phyloP scores from a whole-genome alignment of 1,140 invertebrate genomes.

The Pogonomyrmex barbatus region DNA sequence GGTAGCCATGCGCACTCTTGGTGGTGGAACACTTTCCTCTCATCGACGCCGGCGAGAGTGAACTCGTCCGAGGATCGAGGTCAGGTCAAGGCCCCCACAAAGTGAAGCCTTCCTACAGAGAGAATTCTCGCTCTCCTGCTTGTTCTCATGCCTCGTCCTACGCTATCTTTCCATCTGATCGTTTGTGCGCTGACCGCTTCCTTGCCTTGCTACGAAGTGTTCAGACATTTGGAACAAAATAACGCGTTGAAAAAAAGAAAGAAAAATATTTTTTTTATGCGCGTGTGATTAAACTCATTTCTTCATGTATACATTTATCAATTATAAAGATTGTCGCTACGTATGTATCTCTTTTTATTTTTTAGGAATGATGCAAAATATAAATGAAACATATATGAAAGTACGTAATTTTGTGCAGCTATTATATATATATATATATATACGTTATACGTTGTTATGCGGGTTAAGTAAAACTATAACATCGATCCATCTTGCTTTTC shows the following conservation, averaged over 20 bases:
- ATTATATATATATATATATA: neutral
- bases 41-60: slow-evolving; percentile 85
- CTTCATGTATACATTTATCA: neutral
- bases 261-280: neutral
- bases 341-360: neutral
- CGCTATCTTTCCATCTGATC: neutral
- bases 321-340: neutral
- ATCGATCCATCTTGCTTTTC: slow-evolving; percentile 28
- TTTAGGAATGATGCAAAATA: neutral
- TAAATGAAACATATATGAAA: slow-evolving; percentile 26
- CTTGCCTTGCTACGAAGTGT: neutral
- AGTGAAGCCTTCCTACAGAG: slow-evolving; percentile 76
- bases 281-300: neutral
- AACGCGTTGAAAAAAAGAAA: neutral
- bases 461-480: slow-evolving; percentile 28
- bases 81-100: slow-evolving; percentile 86
- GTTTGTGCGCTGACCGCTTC: neutral
- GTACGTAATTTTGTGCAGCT: slow-evolving; percentile 13
- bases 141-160: slow-evolving; percentile 12
- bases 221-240: neutral
- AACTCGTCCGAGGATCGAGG: slow-evolving; percentile 85
- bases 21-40: slow-evolving; percentile 86
- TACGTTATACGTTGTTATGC: slow-evolving; percentile 14
- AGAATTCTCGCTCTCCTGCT: slow-evolving; percentile 58
- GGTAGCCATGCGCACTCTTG: slow-evolving; percentile 51